Evolutionary conservation across 2,113 vertebrate species (phyloP).

Genomic region (Sinocyclocheilus grahami): DNA sequence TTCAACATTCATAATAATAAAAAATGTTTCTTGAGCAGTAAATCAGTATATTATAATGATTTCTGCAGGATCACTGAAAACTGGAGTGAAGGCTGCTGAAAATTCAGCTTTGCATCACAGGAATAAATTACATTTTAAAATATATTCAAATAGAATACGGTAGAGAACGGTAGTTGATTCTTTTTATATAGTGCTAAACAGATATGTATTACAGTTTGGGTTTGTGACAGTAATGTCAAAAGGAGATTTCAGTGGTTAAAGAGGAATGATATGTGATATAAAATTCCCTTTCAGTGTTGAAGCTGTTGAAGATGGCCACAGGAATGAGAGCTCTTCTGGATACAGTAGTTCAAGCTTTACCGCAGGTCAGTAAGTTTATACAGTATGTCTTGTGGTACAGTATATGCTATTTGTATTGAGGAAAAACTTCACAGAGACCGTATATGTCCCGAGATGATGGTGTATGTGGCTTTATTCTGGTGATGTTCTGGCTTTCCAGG

Average conservation of each 20-base stretch:
- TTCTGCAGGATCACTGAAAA: too few relatives aligned
- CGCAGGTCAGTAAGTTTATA: constrained; percentile 82
- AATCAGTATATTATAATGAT: too few relatives aligned
- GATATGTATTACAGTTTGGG: not conserved
- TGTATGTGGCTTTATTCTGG: not conserved
- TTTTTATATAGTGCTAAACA: too few relatives aligned
- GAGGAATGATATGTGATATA: not conserved
- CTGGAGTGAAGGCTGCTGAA: too few relatives aligned
- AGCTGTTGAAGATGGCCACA: constrained; percentile 96
- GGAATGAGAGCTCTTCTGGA: constrained; percentile 95
- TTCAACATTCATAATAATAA: too few relatives aligned
- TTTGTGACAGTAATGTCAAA: not conserved
- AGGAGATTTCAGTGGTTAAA: not conserved
- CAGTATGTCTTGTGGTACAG: not conserved
- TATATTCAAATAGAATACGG: too few relatives aligned
- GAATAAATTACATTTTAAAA: too few relatives aligned
- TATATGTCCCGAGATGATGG: too few relatives aligned
- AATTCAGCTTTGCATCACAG: too few relatives aligned
- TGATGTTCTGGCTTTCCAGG: constrained; percentile 74
- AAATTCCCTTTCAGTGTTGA: constrained; percentile 83
- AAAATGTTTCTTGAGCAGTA: too few relatives aligned
- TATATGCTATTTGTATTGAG: not conserved
- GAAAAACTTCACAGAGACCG: not conserved
- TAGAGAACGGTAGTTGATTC: too few relatives aligned
- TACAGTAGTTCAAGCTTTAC: constrained; percentile 95